phyloP scores from a whole-genome alignment of 2,888 invertebrate genomes.

The Pegoplata infirma region DNA sequence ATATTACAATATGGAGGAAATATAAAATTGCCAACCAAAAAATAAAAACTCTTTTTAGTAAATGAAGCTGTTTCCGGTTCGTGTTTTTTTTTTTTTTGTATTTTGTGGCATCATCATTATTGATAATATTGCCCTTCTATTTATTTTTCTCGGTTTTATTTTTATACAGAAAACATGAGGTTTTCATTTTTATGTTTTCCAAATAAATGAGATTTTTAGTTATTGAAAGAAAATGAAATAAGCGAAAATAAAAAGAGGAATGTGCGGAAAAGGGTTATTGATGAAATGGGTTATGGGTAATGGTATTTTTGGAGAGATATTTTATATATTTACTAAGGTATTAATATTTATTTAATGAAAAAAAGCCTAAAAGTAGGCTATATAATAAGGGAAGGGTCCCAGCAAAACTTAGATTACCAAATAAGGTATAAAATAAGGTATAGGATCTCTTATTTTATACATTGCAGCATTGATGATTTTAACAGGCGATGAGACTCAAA shows the following conservation, averaged over 20 bases:
- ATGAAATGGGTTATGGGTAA: not conserved
- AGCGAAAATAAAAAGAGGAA: not conserved
- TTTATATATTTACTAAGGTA: too few relatives aligned
- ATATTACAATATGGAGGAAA: not conserved
- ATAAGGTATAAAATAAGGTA: too few relatives aligned
- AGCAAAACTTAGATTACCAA: too few relatives aligned
- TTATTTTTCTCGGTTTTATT: not conserved
- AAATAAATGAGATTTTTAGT: slow-evolving; percentile 38
- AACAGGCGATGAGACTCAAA: too few relatives aligned
- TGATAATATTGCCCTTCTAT: slow-evolving; percentile 30
- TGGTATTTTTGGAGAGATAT: not conserved
- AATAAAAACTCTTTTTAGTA: slow-evolving; percentile 35
- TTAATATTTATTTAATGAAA: too few relatives aligned
- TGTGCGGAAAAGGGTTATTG: not conserved
- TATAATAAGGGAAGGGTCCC: too few relatives aligned
- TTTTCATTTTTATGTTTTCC: slow-evolving; percentile 35
- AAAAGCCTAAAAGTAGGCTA: too few relatives aligned
- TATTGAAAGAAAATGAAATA: not conserved
- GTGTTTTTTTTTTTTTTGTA: too few relatives aligned
- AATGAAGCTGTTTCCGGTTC: slow-evolving; percentile 61
- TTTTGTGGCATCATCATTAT: slow-evolving; percentile 33
- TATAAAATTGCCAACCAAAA: not conserved
- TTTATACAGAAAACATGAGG: not conserved
- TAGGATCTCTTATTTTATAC: too few relatives aligned
- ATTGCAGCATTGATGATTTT: too few relatives aligned